phyloP scores from a whole-genome alignment of 2,113 vertebrate genomes.

The Sprattus sprattus region DNA sequence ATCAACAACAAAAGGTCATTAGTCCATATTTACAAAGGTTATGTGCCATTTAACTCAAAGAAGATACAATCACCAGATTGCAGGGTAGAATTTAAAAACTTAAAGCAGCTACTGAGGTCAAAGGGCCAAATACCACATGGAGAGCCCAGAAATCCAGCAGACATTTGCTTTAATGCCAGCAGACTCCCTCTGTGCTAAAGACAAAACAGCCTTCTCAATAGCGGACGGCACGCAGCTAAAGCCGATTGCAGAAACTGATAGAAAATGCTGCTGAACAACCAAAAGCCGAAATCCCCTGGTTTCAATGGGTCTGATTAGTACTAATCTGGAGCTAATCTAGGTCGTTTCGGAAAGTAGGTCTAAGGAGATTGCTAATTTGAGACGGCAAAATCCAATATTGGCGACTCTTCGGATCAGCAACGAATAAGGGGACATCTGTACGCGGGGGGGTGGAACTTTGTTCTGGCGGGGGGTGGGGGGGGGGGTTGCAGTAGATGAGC shows the following conservation, averaged over 20 bases:
- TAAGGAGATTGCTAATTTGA: conserved; percentile 49
- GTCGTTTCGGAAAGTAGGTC: conserved; percentile 28
- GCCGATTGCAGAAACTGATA: neutral
- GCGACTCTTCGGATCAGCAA: conserved; percentile 1
- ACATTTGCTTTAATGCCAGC: neutral
- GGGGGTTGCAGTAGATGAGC: neutral
- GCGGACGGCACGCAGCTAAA: neutral
- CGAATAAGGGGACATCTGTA: neutral
- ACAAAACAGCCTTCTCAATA: neutral
- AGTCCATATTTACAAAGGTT: neutral
- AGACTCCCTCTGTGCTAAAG: neutral
- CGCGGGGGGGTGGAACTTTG: neutral
- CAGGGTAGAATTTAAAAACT: neutral
- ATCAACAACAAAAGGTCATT: neutral
- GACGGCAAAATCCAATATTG: conserved; percentile 30
- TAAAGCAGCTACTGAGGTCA: neutral
- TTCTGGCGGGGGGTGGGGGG: neutral
- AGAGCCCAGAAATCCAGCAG: neutral
- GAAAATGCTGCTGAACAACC: conserved; percentile 38
- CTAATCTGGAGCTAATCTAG: conserved; percentile 63
- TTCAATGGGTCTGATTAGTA: conserved; percentile 40
- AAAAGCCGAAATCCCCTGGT: conserved; percentile 45
- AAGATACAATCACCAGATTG: neutral
- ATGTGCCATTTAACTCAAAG: neutral
- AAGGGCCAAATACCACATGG: neutral